Evolutionary conservation across 2,113 vertebrate species (phyloP), one percentile per base, ranked within the genome.

Genomic region (Ovis aries): DNA sequence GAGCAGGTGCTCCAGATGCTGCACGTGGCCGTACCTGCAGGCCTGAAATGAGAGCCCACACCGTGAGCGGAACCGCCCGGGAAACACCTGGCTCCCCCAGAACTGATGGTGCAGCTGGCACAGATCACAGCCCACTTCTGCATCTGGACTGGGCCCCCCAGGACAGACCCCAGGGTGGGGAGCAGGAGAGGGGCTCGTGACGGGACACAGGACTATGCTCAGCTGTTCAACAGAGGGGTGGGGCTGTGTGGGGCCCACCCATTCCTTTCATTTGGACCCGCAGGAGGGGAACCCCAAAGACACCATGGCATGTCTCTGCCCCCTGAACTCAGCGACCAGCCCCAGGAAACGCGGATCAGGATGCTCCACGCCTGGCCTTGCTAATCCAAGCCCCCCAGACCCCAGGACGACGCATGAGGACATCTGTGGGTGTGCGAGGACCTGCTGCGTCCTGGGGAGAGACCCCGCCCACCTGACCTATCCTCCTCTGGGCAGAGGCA

Each of bases 1-100:
- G 29, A 99, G 99, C 59, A 99, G 99, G 52, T 99, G 99, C 95
- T 99, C 99, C 98, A 99, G 98, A 97, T 99, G 99, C 97, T 99
- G 99, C 60, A 99, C 99, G 0, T 99, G 99, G 7, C 99, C 99
- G 99, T 95, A 95, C 81, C 88, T 91, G 90, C 99, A 99, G 1
- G 99, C 99, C 99, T 99, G 95, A 1, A 62, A 86, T 0, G 1
- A 48, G 60, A 84, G 60, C 0, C 40, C 29, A 1, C 5, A 0
- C 8, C 0, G 3, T 16, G 31, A 81, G 3, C 2, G 0, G 7
- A 3, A 6, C 27, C 6, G 4, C 84, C 5, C 5, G 0, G 12
- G 59, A 6, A 27, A 27, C 59, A 31, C 59, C 59, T 6, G 59
- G 59, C 27, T 13, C 59, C 60, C 27, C 60, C 0, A 21, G 33